Evolutionary conservation across 2,888 invertebrate genomes (phyloP).

Genomic region (Ophion obscuratus): DNA sequence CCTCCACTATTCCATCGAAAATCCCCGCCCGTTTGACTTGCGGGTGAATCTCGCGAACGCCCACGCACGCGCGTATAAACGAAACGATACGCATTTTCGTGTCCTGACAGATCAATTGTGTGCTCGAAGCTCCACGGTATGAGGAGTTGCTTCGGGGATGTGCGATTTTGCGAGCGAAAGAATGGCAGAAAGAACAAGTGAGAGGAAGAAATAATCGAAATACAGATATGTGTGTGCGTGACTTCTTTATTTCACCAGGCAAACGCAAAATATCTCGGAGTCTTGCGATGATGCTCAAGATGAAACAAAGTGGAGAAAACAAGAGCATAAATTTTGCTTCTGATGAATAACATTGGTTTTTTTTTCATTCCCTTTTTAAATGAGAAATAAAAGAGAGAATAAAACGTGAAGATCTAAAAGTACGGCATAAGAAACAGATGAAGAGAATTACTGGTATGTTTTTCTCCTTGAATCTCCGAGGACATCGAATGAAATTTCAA

Average conservation of each 20-base stretch:
- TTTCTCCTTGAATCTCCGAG: not conserved
- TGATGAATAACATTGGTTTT: slow-evolving; percentile 27
- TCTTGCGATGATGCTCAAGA: slow-evolving; percentile 48
- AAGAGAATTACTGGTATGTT: not conserved
- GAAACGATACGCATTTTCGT: slow-evolving; percentile 27
- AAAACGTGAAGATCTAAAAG: not conserved
- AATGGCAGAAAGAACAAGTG: not conserved
- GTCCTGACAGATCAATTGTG: slow-evolving; percentile 54
- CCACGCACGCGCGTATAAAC: slow-evolving; percentile 51
- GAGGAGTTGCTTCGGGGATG: slow-evolving; percentile 8
- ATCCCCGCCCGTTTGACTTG: slow-evolving; percentile 70
- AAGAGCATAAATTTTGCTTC: slow-evolving; percentile 50
- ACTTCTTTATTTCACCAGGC: slow-evolving; percentile 2
- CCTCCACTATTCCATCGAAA: slow-evolving; percentile 68
- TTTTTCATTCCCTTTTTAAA: slow-evolving; percentile 2
- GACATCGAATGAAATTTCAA: not conserved
- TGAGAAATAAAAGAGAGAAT: not conserved
- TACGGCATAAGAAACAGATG: not conserved
- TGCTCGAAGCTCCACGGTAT: slow-evolving; percentile 11
- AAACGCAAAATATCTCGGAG: slow-evolving; percentile 39
- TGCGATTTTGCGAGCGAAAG: slow-evolving; percentile 14
- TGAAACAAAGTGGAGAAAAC: slow-evolving; percentile 50
- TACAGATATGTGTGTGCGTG: not conserved
- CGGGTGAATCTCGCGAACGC: slow-evolving; percentile 60
- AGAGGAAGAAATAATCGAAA: not conserved